Conservation (phyloP, 2,113 vertebrate genomes). For the Diphyllodes magnificus region DNA sequence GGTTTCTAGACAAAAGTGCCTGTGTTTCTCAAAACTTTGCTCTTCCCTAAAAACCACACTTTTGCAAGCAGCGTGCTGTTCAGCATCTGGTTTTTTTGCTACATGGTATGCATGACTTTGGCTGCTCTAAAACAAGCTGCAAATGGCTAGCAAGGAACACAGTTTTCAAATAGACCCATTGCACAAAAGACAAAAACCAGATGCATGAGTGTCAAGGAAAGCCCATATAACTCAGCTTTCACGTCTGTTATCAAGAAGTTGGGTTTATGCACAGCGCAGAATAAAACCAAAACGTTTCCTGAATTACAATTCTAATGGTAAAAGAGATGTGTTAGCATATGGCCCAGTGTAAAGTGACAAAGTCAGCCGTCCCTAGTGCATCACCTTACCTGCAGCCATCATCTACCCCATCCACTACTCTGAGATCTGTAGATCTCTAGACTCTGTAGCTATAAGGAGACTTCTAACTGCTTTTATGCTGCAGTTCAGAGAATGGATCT, state of each 20-base stretch:
- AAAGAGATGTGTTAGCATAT: background rate
- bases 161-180: background rate
- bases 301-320: background rate
- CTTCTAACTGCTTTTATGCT: background rate
- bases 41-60: background rate
- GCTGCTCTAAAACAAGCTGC: background rate
- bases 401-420: background rate
- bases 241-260: too few species aligned
- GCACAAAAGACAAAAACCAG: background rate
- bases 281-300: background rate
- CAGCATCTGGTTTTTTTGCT: background rate
- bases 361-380: background rate
- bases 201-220: background rate
- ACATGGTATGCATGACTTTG: background rate
- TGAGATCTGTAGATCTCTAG: too few species aligned
- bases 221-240: background rate
- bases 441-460: background rate
- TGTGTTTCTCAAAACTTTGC: background rate
- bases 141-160: background rate
- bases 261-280: background rate
- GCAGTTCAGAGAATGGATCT: background rate
- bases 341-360: background rate
- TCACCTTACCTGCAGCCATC: background rate
- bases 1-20: background rate
- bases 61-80: background rate